Percentiles rank a stretch among this genome's conserved stretches.
phyloP scores from a whole-genome alignment of 2,113 vertebrate species.

The Tretioscincus oriximinensis region DNA sequence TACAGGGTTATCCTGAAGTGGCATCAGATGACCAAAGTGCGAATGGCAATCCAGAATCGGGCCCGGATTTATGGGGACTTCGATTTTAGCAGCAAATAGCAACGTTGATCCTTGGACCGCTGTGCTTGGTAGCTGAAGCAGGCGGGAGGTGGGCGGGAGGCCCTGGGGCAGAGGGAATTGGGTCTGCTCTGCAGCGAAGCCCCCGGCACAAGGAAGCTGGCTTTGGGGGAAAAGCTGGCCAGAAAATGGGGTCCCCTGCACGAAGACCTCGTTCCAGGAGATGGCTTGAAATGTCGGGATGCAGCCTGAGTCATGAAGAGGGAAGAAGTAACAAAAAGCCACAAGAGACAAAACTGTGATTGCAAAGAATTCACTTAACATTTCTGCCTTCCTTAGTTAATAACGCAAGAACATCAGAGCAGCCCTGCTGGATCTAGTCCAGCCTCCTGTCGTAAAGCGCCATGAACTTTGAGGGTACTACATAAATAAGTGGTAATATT shows the following conservation, averaged over 20 bases:
- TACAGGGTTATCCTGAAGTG: not conserved
- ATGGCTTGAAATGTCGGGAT: slow-evolving; percentile 36
- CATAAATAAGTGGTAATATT: too few relatives aligned
- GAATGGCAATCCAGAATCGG: slow-evolving; percentile 19
- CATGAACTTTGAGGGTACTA: too few relatives aligned
- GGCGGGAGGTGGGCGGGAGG: not conserved
- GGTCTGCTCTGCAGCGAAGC: slow-evolving; percentile 36
- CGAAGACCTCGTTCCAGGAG: slow-evolving; percentile 55
- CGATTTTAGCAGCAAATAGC: slow-evolving; percentile 15
- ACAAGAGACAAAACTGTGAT: not conserved
- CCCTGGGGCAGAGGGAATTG: not conserved
- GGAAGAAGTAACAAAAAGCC: not conserved
- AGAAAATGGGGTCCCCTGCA: slow-evolving; percentile 35
- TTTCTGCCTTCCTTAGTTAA: too few relatives aligned
- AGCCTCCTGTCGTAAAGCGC: too few relatives aligned
- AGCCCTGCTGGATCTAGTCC: too few relatives aligned
- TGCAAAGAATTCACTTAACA: not conserved
- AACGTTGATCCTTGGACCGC: not conserved
- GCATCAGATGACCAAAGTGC: not conserved
- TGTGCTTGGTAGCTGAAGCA: slow-evolving; percentile 18
- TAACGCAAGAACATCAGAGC: too few relatives aligned
- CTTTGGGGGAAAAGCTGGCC: slow-evolving; percentile 3
- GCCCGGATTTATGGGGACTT: not conserved
- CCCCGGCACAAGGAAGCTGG: slow-evolving; percentile 12
- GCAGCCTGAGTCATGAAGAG: slow-evolving; percentile 24